Conservation (phyloP, 2,888 invertebrate genomes). For the Cetonia aurata region DNA sequence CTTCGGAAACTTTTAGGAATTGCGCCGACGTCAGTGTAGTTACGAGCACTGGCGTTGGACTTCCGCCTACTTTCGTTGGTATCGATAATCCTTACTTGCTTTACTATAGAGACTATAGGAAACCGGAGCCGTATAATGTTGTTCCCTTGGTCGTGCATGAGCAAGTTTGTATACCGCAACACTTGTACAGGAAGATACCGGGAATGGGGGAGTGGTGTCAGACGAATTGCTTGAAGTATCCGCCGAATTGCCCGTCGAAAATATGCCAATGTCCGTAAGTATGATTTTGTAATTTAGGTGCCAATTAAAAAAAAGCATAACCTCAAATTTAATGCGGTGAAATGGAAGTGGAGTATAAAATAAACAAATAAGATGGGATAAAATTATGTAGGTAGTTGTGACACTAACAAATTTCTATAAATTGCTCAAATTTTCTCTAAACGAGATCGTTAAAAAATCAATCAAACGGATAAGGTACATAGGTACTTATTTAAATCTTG, state of each 20-base stretch:
- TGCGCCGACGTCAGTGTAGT: constrained; percentile 90
- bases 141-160: constrained; percentile 84
- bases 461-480: no score
- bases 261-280: constrained; percentile 89
- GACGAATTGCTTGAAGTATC: constrained; percentile 86
- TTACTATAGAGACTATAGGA: constrained; percentile 79
- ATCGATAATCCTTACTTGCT: constrained; percentile 81
- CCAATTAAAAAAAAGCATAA: no score
- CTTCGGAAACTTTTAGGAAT: constrained; percentile 90
- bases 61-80: constrained; percentile 78
- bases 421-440: no score
- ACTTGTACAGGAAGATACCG: constrained; percentile 75
- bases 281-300: constrained; percentile 39
- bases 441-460: no score
- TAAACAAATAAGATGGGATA: no score
- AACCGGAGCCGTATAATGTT: constrained; percentile 74
- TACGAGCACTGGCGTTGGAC: constrained; percentile 81
- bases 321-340: no score
- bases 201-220: constrained; percentile 89
- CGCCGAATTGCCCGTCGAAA: constrained; percentile 84
- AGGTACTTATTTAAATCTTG: no score
- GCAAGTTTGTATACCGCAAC: constrained; percentile 82
- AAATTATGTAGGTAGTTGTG: no score
- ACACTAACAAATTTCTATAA: no score
- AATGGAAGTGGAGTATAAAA: no score